phyloP scores from a whole-genome alignment of 2,797 vertebrate species.

The Sebastes reedi region DNA sequence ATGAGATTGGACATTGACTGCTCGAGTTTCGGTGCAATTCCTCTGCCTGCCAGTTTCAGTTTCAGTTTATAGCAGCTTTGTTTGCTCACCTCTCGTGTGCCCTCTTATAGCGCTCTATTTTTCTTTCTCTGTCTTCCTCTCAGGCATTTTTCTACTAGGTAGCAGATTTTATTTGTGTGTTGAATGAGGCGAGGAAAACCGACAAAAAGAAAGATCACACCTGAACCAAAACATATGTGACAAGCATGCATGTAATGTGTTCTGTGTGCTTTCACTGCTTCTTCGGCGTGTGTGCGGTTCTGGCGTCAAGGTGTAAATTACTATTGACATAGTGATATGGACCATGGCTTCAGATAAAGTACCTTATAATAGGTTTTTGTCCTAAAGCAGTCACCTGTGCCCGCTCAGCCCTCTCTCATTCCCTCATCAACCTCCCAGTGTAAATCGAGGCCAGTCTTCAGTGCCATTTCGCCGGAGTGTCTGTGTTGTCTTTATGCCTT shows the following conservation, averaged over 20 bases:
- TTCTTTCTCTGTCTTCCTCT: neutral
- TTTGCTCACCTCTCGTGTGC: neutral
- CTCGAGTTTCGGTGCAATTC: neutral
- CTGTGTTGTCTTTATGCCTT: neutral
- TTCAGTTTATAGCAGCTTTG: neutral
- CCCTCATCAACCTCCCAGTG: neutral
- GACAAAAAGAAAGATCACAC: neutral
- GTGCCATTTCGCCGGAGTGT: neutral
- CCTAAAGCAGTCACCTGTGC: slow-evolving; percentile 3
- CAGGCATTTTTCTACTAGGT: neutral
- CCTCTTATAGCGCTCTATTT: neutral
- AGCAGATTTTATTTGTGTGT: neutral
- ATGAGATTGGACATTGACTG: neutral
- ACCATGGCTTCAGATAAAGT: slow-evolving; percentile 2
- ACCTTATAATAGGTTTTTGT: neutral
- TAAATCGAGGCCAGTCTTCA: neutral
- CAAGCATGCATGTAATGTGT: neutral
- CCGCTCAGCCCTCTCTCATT: neutral
- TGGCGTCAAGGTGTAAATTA: neutral
- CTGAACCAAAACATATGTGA: neutral
- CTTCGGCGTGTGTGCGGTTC: neutral
- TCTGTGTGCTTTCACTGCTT: neutral
- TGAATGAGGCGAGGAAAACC: neutral
- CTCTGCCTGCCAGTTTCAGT: neutral
- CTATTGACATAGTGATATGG: neutral